A percentile compares a stretch with the other conserved stretches of the same genome.
phyloP scores from a whole-genome alignment of 1,140 invertebrate species.

The Sarcophaga bullata region DNA sequence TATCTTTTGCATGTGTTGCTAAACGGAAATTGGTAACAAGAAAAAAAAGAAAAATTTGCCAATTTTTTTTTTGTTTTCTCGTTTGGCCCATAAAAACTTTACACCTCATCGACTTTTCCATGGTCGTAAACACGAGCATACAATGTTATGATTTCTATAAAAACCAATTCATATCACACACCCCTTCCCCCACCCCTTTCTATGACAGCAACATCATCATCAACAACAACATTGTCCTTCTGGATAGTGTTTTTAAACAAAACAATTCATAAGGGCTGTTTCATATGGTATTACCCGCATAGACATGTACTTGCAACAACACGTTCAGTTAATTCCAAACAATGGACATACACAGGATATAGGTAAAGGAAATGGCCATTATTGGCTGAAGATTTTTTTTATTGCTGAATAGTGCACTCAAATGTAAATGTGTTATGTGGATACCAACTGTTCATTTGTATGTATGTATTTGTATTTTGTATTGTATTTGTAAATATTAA shows the following conservation, averaged over 20 bases:
- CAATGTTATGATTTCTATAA: background rate
- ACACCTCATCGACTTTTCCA: slow-evolving; percentile 19
- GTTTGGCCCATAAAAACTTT: background rate
- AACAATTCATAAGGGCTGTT: too few species aligned
- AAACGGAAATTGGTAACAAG: background rate
- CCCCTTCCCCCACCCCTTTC: too few species aligned
- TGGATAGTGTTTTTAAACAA: too few species aligned
- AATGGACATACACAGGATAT: background rate
- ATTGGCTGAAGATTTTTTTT: background rate
- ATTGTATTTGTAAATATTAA: background rate
- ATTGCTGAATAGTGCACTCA: slow-evolving; percentile 28
- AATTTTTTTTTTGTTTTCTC: background rate
- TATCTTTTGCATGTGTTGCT: background rate
- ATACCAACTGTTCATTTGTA: background rate
- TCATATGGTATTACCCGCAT: too few species aligned
- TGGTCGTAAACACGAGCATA: background rate
- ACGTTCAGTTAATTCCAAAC: background rate
- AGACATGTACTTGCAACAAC: too few species aligned
- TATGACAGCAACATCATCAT: background rate
- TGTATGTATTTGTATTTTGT: background rate
- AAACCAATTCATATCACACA: background rate
- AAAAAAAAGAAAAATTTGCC: background rate
- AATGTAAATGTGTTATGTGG: slow-evolving; percentile 24
- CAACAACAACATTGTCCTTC: background rate
- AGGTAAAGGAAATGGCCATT: slow-evolving; percentile 29